Evolutionary conservation across 2,113 vertebrate species (phyloP).

Genomic region (Aramus guarauna): DNA sequence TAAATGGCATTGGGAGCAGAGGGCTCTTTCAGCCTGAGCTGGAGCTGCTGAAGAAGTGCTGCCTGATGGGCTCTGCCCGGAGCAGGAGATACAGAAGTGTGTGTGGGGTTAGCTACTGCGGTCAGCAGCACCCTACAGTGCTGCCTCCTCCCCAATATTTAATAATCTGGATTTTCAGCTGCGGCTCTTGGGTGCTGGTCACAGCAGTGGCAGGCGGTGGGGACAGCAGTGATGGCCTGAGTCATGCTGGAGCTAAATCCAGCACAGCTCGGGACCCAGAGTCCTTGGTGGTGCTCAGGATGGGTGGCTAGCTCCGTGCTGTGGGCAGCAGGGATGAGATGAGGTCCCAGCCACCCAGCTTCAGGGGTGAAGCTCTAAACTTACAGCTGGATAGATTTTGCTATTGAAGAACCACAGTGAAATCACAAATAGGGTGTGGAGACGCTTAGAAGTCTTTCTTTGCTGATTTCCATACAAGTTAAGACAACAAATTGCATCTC

Average conservation of each 20-base stretch:
- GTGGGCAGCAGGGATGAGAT: not conserved
- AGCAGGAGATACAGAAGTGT: not conserved
- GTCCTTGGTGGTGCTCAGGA: not conserved
- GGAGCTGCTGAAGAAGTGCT: not conserved
- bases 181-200: not conserved
- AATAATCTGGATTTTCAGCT: not conserved
- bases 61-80: not conserved
- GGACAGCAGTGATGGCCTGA: not conserved
- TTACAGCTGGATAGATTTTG: not conserved
- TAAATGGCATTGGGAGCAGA: not conserved
- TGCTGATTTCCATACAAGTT: not conserved
- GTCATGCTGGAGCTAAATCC: not conserved
- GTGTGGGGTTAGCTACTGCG: fast-evolving
- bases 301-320: not conserved
- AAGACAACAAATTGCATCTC: not conserved
- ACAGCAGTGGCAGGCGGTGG: not conserved
- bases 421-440: not conserved
- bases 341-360: not conserved
- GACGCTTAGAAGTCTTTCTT: not conserved
- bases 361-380: not conserved
- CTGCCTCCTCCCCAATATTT: not conserved
- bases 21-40: not conserved
- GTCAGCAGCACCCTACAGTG: not conserved
- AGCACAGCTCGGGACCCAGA: not conserved
- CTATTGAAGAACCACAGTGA: not conserved